Evolutionary conservation across 1,140 invertebrate genomes (phyloP).

Genomic region (Lepidotrigona ventralis): DNA sequence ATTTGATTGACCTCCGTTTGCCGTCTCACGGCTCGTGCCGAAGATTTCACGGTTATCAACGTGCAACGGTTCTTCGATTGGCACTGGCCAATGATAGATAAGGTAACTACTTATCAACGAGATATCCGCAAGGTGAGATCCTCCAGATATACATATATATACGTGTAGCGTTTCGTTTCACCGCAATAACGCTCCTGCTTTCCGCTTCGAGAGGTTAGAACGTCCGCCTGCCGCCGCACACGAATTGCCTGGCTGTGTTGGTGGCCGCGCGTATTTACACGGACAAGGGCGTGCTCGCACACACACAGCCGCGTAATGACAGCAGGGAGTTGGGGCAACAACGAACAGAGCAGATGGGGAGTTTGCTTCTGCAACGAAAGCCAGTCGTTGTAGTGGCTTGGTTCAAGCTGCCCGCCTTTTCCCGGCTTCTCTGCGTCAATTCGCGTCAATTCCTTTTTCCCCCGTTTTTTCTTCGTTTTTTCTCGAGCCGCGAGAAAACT

Average conservation of each 20-base stretch:
- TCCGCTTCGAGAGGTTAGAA: constrained; percentile 54
- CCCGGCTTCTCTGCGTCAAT: constrained; percentile 56
- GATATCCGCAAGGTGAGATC: constrained; percentile 49
- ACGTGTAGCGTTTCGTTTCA: constrained; percentile 8
- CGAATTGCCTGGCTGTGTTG: constrained; percentile 18
- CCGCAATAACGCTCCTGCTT: constrained; percentile 40
- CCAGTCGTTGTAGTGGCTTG: constrained; percentile 76
- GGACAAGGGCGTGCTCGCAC: constrained; percentile 56
- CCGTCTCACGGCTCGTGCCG: background rate
- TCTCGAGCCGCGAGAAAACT: constrained; percentile 29
- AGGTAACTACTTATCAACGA: constrained; percentile 42
- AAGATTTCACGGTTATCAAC: constrained; percentile 16
- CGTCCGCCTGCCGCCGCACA: constrained; percentile 46
- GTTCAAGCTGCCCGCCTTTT: constrained; percentile 73
- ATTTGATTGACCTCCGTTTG: background rate
- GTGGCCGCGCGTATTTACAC: constrained; percentile 55
- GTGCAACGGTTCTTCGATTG: background rate
- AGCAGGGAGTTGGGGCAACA: constrained; percentile 67
- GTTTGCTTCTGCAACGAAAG: constrained; percentile 68
- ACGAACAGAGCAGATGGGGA: constrained; percentile 70
- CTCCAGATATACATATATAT: constrained; percentile 19
- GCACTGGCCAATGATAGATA: constrained; percentile 15
- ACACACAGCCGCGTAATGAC: constrained; percentile 61
- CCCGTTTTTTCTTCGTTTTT: background rate
- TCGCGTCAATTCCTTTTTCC: constrained; percentile 33